Evolutionary conservation across 2,797 vertebrate species (phyloP).

Genomic region (Microhierax caerulescens): DNA sequence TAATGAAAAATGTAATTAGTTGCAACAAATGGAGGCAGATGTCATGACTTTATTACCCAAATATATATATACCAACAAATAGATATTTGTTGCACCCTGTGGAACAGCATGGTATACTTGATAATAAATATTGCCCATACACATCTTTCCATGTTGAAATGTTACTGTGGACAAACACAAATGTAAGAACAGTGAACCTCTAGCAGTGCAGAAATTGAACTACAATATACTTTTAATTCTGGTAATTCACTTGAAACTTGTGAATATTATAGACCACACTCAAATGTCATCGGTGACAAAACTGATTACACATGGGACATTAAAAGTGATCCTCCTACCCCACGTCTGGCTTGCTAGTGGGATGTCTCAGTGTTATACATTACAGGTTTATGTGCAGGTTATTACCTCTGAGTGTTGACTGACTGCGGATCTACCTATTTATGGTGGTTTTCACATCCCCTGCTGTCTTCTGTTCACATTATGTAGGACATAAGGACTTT

Average conservation of each 20-base stretch:
- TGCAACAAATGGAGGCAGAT: not conserved
- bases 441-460: not conserved
- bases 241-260: not conserved
- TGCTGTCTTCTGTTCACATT: not conserved
- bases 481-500: not conserved
- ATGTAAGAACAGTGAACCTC: not conserved
- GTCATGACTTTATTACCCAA: not conserved
- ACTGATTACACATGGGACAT: not conserved
- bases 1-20: not conserved
- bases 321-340: not conserved
- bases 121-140: not conserved
- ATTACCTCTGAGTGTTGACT: not conserved
- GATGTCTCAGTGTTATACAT: not conserved
- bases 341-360: not conserved
- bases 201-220: not conserved
- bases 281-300: not conserved
- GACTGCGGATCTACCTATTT: not conserved
- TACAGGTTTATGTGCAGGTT: rapidly evolving
- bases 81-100: not conserved
- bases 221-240: not conserved
- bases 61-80: too few species aligned
- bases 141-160: not conserved
- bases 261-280: not conserved
- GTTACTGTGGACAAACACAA: not conserved
- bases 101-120: not conserved